phyloP scores from a whole-genome alignment of 1,140 invertebrate genomes.

The Pseudomyrmex pallidus region DNA sequence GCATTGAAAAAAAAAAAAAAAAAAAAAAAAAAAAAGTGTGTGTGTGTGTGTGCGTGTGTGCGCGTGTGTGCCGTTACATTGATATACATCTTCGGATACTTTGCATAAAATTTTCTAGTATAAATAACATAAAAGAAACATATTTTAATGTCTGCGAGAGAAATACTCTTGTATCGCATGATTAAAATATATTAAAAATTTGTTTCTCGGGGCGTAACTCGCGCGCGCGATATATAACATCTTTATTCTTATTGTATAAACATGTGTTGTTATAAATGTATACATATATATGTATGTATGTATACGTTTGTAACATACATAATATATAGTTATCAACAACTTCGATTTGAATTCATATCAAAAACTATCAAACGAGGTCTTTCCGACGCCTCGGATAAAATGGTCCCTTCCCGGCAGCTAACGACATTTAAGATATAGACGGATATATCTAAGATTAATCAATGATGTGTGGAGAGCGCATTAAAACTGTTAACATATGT shows the following conservation, averaged over 20 bases:
- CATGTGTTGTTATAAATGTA: not conserved
- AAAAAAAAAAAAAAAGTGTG: not conserved
- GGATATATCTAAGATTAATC: constrained; percentile 16
- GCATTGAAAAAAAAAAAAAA: constrained; percentile 1
- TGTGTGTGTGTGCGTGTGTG: too few relatives aligned
- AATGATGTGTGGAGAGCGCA: not conserved
- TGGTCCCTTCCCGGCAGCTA: constrained; percentile 47
- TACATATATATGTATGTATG: constrained; percentile 16
- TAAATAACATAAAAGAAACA: not conserved
- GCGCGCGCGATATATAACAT: constrained; percentile 11
- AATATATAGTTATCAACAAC: not conserved
- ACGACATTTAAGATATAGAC: constrained; percentile 39
- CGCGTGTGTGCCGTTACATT: not conserved
- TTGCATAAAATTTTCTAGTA: constrained; percentile 31
- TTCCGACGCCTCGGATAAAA: not conserved
- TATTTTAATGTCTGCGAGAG: constrained; percentile 4
- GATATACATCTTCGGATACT: constrained; percentile 5
- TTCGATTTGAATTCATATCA: constrained; percentile 10
- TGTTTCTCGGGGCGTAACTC: constrained; percentile 33
- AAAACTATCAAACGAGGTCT: constrained; percentile 8
- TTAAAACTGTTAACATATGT: constrained; percentile 24
- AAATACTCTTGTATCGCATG: constrained; percentile 1
- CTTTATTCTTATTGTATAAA: not conserved
- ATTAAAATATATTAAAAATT: constrained; percentile 31
- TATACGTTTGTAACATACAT: constrained; percentile 7